Evolutionary conservation across 2,113 vertebrate species (phyloP), one percentile per base, ranked within the genome.

Genomic region (Seriola aureovittata): DNA sequence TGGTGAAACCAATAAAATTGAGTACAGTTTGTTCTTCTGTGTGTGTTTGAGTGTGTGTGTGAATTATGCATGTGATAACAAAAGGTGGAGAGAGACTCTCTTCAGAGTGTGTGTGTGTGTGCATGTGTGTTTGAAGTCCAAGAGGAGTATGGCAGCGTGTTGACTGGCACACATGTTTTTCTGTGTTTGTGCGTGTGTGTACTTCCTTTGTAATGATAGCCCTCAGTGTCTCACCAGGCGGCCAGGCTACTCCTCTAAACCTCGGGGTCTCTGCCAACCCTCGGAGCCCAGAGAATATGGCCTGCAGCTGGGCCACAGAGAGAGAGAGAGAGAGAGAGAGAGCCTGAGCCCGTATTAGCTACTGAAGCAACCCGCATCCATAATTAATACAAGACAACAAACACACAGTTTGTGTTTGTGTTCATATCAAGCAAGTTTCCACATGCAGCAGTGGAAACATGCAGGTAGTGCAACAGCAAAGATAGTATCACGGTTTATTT

Each of bases 151-250:
- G 19, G 23, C 36, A 21, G 57, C 67, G 10, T 75, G 69, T 67
- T 54, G 50, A 75, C 38, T 80, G 60, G 66, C 74, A 59, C 59
- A 57, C 36, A 5, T 5, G 2, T 42, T 72, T 68, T 55, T 76
- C 10, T 40, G 5, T 29, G 5, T 72, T 58, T 67, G 75, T 64
- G 60, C 64, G 40, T 65, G 50, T 75, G 71, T 84, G 69, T 68
- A 59, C 75, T 84, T 82, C 83, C 84, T 84, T 81, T 80, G 74
- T 91, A 92, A 92, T 91, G 69, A 90, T 85, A 89, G 74, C 85
- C 75, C 68, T 87, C 54, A 58, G 65, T 84, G 75, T 81, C 73
- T 83, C 60, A 74, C 77, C 81, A 85, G 90, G 87, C 81, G 34
- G 75, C 72, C 57, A 63, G 81, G 71, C 83, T 80, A 67, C 84